Conservation (phyloP, 2,113 vertebrate genomes). For the Pogonocichla stellata region DNA sequence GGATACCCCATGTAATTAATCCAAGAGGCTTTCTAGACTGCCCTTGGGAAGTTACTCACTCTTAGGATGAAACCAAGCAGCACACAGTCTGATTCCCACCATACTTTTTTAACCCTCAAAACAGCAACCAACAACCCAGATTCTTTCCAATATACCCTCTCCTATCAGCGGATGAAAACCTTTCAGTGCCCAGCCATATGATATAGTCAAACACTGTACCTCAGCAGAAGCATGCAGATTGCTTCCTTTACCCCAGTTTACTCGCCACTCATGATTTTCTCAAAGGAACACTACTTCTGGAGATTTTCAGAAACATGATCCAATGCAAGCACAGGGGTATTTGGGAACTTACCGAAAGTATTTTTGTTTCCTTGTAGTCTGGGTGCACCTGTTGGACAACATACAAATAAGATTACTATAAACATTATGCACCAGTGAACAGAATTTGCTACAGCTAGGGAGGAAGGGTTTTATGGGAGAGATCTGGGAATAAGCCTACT, state of each 20-base stretch:
- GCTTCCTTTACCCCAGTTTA: neutral
- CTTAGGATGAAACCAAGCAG: neutral
- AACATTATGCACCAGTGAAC: neutral
- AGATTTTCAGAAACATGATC: neutral
- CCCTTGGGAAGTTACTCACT: neutral
- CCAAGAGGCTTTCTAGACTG: neutral
- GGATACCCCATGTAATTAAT: neutral
- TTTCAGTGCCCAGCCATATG: neutral
- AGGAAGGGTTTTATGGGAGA: neutral
- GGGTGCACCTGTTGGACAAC: conserved; percentile 32
- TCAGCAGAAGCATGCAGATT: neutral
- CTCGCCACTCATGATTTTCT: neutral
- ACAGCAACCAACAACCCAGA: neutral
- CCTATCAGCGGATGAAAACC: neutral
- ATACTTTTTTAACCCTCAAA: neutral
- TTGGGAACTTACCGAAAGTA: conserved; percentile 25
- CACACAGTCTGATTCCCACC: neutral
- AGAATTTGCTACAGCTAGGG: neutral
- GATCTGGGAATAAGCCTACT: neutral
- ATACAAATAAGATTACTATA: neutral
- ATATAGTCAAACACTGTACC: neutral
- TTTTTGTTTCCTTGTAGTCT: conserved; percentile 29
- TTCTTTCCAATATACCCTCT: neutral
- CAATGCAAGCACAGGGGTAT: neutral
- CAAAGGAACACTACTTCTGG: neutral